Percentiles rank a stretch among this genome's conserved stretches.
Evolutionary conservation across 2,113 vertebrate genomes (phyloP).

Genomic region (Psophia crepitans): DNA sequence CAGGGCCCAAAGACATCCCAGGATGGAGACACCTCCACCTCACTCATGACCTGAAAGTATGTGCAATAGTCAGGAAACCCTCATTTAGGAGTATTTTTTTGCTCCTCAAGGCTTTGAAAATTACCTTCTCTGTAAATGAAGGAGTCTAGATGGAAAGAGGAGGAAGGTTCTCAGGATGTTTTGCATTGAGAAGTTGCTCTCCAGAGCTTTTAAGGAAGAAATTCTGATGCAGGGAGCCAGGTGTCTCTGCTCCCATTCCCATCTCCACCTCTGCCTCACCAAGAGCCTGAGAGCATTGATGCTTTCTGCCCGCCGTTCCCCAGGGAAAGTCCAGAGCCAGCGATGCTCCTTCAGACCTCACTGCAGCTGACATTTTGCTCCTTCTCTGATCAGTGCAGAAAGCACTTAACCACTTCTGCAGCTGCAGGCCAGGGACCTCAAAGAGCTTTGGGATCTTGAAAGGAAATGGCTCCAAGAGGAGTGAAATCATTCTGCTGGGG

Average conservation of each 20-base stretch:
- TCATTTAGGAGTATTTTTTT: neutral
- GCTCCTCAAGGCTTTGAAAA: neutral
- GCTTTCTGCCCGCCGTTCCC: neutral
- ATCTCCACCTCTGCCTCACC: accelerated
- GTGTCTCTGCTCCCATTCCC: neutral
- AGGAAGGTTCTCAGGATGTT: neutral
- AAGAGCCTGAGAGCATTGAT: neutral
- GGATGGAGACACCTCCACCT: neutral
- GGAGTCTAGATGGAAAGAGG: neutral
- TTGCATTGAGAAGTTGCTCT: neutral
- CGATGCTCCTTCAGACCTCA: neutral
- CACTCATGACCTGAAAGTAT: neutral
- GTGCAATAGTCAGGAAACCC: neutral
- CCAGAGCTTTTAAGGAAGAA: neutral
- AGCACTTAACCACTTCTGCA: neutral
- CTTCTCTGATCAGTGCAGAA: neutral
- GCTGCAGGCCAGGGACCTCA: neutral
- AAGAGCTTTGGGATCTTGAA: neutral
- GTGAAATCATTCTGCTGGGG: neutral
- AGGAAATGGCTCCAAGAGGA: neutral
- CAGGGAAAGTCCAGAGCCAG: neutral
- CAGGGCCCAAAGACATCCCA: neutral
- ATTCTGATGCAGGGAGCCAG: neutral
- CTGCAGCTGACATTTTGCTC: neutral
- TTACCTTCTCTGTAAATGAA: neutral